Conservation (phyloP, 2,888 invertebrate species). For the Malthinus seriepunctatus region DNA sequence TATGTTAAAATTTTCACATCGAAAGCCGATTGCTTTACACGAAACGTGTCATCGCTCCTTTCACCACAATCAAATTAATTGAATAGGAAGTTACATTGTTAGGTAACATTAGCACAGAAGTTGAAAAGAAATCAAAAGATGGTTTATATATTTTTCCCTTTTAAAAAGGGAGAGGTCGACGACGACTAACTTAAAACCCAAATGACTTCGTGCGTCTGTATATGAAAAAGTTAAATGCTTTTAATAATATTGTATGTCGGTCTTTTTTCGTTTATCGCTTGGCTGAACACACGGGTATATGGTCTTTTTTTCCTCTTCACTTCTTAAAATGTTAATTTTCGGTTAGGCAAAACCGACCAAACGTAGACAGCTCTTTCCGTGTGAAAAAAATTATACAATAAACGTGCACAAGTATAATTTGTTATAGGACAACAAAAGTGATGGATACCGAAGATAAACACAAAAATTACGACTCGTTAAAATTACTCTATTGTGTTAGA, state of each 20-base stretch:
- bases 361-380: neutral
- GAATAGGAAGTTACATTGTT: slow-evolving; percentile 5
- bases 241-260: slow-evolving; percentile 35
- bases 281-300: slow-evolving; percentile 23
- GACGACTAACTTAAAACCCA: too few relatives aligned
- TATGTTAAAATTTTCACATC: too few relatives aligned
- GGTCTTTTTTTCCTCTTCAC: neutral
- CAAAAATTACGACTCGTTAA: too few relatives aligned
- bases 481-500: too few relatives aligned
- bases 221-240: slow-evolving; percentile 39
- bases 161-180: too few relatives aligned
- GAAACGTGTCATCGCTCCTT: slow-evolving; percentile 5
- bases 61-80: slow-evolving; percentile 4
- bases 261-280: slow-evolving; percentile 37
- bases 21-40: too few relatives aligned
- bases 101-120: slow-evolving; percentile 1
- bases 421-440: too few relatives aligned
- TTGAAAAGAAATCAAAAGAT: neutral
- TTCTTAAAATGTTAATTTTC: neutral
- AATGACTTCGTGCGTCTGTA: too few relatives aligned
- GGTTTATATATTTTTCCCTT: neutral
- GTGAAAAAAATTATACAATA: neutral
- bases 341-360: slow-evolving; percentile 1
- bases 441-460: too few relatives aligned
- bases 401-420: too few relatives aligned